Evolutionary conservation across 1,140 invertebrate species (phyloP), one percentile per base, ranked within the genome.

Genomic region (Trinorchestia longiramus): DNA sequence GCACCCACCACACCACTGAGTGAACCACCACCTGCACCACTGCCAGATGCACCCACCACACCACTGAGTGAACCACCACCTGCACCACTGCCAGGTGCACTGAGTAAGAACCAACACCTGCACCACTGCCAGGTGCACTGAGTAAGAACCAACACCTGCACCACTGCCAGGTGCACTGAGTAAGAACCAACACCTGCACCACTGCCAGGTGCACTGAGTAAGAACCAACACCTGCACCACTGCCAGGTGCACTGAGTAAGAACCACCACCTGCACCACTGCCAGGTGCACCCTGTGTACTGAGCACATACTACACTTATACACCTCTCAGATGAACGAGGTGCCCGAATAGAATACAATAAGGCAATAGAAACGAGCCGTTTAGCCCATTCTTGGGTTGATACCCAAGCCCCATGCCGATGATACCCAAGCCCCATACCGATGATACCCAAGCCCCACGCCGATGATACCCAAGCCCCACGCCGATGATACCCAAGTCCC

Each of bases 21-120:
- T 23, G 62, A 77, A 77, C 62, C 62, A 77, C 62, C 62, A 77
- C 62, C 62, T 77, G 62, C 62, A 77, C 62, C 62, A 77, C 62
- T 77, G 28, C 62, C 62, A 77, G 11, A 28, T 77, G 62, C 36
- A 77, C 62, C 62, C 15, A 77, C 8, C 47, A 53, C 6, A 53
- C n/a, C n/a, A n/a, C n/a, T n/a, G n/a, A n/a, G n/a, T n/a, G n/a
- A 53, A 53, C 47, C 47, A 53, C 47, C 47, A 53, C 47, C 47
- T 53, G 88, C 11, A 91, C 88, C 88, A 42, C 88, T 77, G 88
- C 41, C 88, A 91, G 88, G 88, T 91, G 88, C 41, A 91, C 88
- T 40, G 47, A 53, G 47, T 36, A 77, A 77, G 62, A 77, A 77
- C 62, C 62, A 77, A 11, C 62, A 36, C 62, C 62, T 77, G 62